Conservation (phyloP, 1,140 invertebrate genomes). For the Sinella curviseta region DNA sequence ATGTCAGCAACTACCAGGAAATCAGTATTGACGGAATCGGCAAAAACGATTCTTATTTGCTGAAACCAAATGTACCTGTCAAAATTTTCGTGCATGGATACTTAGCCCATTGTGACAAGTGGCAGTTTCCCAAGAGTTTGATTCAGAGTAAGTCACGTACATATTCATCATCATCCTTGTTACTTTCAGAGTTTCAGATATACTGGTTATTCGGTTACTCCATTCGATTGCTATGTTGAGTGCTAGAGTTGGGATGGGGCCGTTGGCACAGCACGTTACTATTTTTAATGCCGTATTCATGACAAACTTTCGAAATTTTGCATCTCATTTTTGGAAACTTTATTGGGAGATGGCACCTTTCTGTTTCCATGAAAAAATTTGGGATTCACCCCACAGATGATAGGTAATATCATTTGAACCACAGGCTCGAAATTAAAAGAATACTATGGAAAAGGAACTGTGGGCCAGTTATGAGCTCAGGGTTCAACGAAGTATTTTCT, state of each 20-base stretch:
- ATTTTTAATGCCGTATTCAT: no score
- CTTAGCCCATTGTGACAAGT: slow-evolving; percentile 27
- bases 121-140: slow-evolving; percentile 29
- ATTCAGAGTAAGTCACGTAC: slow-evolving; percentile 30
- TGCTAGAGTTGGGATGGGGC: no score
- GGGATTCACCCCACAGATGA: no score
- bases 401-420: no score
- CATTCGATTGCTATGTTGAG: no score
- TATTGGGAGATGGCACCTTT: no score
- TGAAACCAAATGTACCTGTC: slow-evolving; percentile 60
- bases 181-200: not conserved
- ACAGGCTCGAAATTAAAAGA: no score
- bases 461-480: not conserved
- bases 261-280: no score
- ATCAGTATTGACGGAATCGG: not conserved
- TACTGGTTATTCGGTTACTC: no score
- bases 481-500: not conserved
- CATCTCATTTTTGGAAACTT: no score
- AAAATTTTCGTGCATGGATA: slow-evolving; percentile 37
- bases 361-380: not conserved
- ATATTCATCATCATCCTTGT: not conserved
- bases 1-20: slow-evolving; percentile 14
- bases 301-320: no score
- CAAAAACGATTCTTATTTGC: slow-evolving; percentile 16
- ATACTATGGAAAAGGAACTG: no score